Percentiles rank a stretch among this genome's conserved stretches.
phyloP scores from a whole-genome alignment of 53 echinoderm and acorn worm genomes.

The Henricia sp. region DNA sequence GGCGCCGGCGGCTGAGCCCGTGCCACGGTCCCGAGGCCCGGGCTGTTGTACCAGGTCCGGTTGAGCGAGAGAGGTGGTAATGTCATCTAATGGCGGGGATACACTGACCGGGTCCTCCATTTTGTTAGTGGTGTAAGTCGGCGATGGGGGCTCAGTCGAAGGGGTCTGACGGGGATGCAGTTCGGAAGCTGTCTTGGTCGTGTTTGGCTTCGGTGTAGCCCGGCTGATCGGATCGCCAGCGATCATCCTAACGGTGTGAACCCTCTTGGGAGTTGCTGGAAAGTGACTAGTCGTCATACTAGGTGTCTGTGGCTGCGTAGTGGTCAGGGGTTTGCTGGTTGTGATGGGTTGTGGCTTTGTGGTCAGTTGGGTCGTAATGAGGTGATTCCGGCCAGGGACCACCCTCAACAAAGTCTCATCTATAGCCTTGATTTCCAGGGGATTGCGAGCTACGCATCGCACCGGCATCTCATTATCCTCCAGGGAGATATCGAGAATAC shows the following conservation, averaged over 20 bases:
- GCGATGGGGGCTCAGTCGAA: not conserved
- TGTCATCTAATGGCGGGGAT: not conserved
- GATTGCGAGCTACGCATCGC: slow-evolving; percentile 66
- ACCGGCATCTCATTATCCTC: slow-evolving; percentile 62
- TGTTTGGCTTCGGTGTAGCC: not conserved
- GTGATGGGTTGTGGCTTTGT: too few relatives aligned
- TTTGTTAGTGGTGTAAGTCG: not conserved
- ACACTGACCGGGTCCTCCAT: not conserved
- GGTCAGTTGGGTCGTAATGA: not conserved
- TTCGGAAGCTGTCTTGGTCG: not conserved
- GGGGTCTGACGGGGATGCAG: not conserved
- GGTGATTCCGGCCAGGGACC: not conserved
- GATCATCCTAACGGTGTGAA: not conserved
- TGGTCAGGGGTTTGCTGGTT: not conserved
- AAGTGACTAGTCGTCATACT: too few relatives aligned
- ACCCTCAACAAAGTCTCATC: slow-evolving; percentile 56
- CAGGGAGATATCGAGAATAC: slow-evolving; percentile 49
- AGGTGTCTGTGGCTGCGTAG: not conserved
- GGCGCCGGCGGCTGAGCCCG: slow-evolving; percentile 11
- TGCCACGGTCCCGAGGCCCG: slow-evolving; percentile 10
- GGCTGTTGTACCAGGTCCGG: slow-evolving; percentile 15
- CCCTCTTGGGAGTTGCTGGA: not conserved
- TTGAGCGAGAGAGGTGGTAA: not conserved
- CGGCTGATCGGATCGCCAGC: not conserved
- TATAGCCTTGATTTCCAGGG: slow-evolving; percentile 56